Conservation (phyloP, 1,140 invertebrate species). For the Drosophila grimshawi region DNA sequence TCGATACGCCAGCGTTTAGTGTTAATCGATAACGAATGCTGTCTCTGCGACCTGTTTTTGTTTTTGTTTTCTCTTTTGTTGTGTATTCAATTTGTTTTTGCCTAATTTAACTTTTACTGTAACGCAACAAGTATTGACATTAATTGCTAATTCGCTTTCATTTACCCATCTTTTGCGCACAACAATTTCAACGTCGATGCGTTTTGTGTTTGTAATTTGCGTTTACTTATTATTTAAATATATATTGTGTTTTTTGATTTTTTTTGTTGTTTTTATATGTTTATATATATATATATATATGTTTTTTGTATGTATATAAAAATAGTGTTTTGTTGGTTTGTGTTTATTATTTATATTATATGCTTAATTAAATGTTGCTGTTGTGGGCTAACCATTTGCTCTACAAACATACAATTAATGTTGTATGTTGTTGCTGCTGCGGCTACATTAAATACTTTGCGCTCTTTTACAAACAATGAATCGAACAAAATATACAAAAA, state of each 20-base stretch:
- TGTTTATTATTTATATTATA: conserved; percentile 61
- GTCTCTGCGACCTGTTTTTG: conserved; percentile 33
- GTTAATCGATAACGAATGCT: conserved; percentile 42
- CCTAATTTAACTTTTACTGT: conserved; percentile 40
- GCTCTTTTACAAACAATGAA: conserved; percentile 42
- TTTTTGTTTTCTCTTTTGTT: conserved; percentile 15
- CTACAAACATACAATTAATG: conserved; percentile 35
- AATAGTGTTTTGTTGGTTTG: conserved; percentile 64
- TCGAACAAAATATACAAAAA: conserved; percentile 21
- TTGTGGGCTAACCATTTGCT: conserved; percentile 64
- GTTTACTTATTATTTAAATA: conserved; percentile 64
- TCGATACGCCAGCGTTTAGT: conserved; percentile 32
- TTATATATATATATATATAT: neutral
- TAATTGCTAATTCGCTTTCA: conserved; percentile 58
- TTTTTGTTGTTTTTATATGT: conserved; percentile 1
- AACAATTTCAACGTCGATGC: conserved; percentile 39
- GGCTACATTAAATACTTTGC: conserved; percentile 65
- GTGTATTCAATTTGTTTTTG: conserved; percentile 42
- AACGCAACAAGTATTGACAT: conserved; percentile 52
- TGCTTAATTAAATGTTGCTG: conserved; percentile 83
- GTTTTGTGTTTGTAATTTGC: conserved; percentile 57
- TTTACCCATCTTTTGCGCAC: conserved; percentile 17
- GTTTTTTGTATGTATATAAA: conserved; percentile 71
- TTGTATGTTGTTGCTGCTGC: conserved; percentile 37
- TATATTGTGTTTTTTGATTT: conserved; percentile 14